Conservation (phyloP, 2,113 vertebrate species). For the Xiphias gladius region DNA sequence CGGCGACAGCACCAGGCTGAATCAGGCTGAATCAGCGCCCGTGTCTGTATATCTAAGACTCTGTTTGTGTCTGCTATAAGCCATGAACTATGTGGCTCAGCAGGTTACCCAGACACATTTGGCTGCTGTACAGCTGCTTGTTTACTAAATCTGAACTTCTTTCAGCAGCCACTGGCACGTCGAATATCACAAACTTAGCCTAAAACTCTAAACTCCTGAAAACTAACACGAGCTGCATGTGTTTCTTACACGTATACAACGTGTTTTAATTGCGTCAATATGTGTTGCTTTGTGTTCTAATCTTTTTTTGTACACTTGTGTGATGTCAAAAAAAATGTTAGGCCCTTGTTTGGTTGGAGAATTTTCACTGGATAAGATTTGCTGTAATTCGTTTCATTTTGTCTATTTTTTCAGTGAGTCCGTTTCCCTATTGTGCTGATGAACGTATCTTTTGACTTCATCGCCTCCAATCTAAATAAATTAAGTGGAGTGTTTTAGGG, state of each 20-base stretch:
- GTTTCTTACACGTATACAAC: too few species aligned
- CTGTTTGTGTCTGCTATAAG: not conserved
- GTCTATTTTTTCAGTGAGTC: not conserved
- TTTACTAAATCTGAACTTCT: not conserved
- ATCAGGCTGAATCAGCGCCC: too few species aligned
- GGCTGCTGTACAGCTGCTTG: not conserved
- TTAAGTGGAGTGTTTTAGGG: conserved; percentile 14
- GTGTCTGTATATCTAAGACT: not conserved
- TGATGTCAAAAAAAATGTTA: too few species aligned
- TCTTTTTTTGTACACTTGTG: too few species aligned
- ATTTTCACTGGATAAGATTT: not conserved
- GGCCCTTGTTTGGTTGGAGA: too few species aligned
- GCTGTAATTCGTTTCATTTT: not conserved
- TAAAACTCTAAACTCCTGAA: too few species aligned
- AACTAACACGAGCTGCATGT: too few species aligned
- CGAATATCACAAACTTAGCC: too few species aligned
- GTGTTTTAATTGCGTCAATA: too few species aligned
- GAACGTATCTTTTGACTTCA: not conserved
- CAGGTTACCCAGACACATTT: conserved; percentile 12
- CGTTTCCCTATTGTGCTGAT: not conserved
- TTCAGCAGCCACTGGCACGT: too few species aligned
- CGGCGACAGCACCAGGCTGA: too few species aligned
- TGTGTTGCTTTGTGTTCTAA: too few species aligned
- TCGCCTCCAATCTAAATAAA: conserved; percentile 16
- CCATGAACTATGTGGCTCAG: not conserved